phyloP scores from a whole-genome alignment of 2,888 invertebrate genomes.

The Lasioglossum villosulum region DNA sequence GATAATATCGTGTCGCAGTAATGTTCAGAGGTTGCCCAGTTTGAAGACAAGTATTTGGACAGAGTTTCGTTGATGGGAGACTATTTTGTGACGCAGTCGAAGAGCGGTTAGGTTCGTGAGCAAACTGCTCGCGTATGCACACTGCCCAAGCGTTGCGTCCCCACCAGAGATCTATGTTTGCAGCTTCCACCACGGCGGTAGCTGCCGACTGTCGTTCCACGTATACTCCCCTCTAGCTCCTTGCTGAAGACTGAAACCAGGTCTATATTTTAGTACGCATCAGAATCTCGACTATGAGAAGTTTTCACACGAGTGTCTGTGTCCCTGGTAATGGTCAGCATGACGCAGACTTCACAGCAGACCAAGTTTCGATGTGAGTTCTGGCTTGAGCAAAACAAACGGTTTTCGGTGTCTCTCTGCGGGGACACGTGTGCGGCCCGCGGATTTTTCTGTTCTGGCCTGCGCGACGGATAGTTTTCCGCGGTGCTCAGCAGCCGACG shows the following conservation, averaged over 20 bases:
- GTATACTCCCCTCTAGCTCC: slow-evolving; percentile 39
- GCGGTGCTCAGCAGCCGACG: neutral
- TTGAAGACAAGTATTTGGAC: neutral
- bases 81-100: slow-evolving; percentile 42
- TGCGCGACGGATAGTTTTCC: neutral
- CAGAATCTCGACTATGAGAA: slow-evolving; percentile 76
- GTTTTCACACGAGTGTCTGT: slow-evolving; percentile 61
- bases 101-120: slow-evolving; percentile 25
- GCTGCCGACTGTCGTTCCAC: slow-evolving; percentile 36
- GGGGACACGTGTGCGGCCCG: slow-evolving; percentile 9
- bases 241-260: slow-evolving; percentile 74
- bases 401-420: neutral
- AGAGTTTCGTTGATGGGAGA: neutral
- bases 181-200: slow-evolving; percentile 62
- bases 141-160: slow-evolving; percentile 47
- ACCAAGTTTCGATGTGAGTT: slow-evolving; percentile 80
- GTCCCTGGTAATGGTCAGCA: slow-evolving; percentile 44
- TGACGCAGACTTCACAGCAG: slow-evolving; percentile 76
- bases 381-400: slow-evolving; percentile 3
- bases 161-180: slow-evolving; percentile 60
- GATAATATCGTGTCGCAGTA: neutral
- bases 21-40: neutral
- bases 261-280: slow-evolving; percentile 80
- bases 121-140: slow-evolving; percentile 16
- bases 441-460: neutral